Evolutionary conservation across 1,140 invertebrate genomes (phyloP).

Genomic region (Cotesia vestalis): DNA sequence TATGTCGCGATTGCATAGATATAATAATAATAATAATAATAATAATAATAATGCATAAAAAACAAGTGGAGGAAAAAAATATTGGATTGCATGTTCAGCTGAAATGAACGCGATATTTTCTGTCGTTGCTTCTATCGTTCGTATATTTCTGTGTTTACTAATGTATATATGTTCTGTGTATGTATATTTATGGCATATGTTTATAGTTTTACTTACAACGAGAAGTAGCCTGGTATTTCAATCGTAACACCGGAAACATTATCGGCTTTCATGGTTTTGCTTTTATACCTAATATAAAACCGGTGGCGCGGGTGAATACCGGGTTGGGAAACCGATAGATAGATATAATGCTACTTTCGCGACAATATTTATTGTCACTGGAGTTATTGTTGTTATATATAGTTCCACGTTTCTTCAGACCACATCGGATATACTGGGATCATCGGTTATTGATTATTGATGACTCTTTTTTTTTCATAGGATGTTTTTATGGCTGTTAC

Average conservation of each 20-base stretch:
- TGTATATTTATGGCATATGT: constrained; percentile 15
- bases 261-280: constrained; percentile 23
- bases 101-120: constrained; percentile 35
- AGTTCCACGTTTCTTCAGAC: too few species aligned
- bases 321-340: background rate
- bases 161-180: too few species aligned
- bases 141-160: background rate
- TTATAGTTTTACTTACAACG: constrained; percentile 14
- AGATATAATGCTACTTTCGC: background rate
- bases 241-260: constrained; percentile 26
- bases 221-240: background rate
- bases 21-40: constrained; percentile 6
- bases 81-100: constrained; percentile 42
- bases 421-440: too few species aligned
- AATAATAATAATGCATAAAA: constrained; percentile 32
- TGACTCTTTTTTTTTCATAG: background rate
- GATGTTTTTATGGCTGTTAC: too few species aligned
- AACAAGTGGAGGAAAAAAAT: constrained; percentile 40
- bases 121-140: background rate
- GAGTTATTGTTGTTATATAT: too few species aligned
- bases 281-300: background rate
- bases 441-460: too few species aligned
- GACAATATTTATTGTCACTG: too few species aligned
- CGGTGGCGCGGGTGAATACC: background rate
- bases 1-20: constrained; percentile 27